These are phyloP conservation scores for Sclerodermus sp. DNA, from an alignment of 2,888 invertebrate genomes.

Conservation along the genomic window DNA sequence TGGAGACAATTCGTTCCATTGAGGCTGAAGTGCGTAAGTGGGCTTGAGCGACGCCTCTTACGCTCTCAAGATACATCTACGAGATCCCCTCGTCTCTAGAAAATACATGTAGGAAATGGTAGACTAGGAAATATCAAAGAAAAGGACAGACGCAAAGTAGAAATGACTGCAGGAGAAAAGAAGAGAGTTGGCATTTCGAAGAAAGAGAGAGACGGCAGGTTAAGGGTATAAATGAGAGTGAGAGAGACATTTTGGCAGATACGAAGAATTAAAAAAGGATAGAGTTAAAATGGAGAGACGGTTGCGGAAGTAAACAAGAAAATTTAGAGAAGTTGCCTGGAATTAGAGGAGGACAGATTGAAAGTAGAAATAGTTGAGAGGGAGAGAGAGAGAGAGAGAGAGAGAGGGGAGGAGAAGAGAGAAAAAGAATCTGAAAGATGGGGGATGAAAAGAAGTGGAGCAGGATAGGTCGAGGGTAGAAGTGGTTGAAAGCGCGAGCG, in stretches of 20 bases:
- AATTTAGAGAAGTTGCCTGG: neutral
- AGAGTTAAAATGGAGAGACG: too few relatives aligned
- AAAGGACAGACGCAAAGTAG: too few relatives aligned
- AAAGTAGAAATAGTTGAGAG: conserved; percentile 3
- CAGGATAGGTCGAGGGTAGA: conserved; percentile 8
- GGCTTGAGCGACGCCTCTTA: too few relatives aligned
- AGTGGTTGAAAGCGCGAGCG: neutral
- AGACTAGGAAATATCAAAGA: too few relatives aligned
- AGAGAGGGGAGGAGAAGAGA: conserved; percentile 1
- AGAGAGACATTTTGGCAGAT: neutral
- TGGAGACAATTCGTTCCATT: too few relatives aligned
- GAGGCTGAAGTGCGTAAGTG: too few relatives aligned
- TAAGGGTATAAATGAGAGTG: neutral
- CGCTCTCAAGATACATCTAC: too few relatives aligned
- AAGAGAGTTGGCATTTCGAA: too few relatives aligned
- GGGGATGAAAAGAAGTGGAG: conserved; percentile 6
- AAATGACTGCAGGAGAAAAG: too few relatives aligned
- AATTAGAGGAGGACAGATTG: conserved; percentile 5
- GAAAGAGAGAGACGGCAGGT: neutral
- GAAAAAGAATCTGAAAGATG: conserved; percentile 5
- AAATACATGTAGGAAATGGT: too few relatives aligned
- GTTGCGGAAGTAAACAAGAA: conserved; percentile 1
- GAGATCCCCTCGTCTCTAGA: too few relatives aligned
- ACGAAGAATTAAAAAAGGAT: neutral
- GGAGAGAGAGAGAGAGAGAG: conserved; percentile 17